Base-by-base conservation (phyloP, 2,797 vertebrate genomes). In the Enteromius thamalakanensis region DNA sequence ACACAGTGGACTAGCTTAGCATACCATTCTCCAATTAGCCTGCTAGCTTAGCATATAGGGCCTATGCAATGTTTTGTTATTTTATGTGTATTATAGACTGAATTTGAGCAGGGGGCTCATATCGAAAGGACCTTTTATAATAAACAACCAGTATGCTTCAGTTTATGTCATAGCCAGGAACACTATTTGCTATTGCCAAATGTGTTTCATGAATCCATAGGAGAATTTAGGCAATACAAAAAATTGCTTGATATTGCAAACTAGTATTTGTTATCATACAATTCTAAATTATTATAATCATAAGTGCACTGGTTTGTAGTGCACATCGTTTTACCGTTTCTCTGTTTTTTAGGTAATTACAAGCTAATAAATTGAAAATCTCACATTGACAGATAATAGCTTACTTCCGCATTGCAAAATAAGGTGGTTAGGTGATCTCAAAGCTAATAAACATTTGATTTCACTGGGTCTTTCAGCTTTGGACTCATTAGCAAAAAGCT, bases 401-500 rank as follows among this genome's bases (percentile, higher is more conserved):
- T 53, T 51, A 10, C 69, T 51, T 72, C 26, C 4, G 0, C 49
- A 19, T 72, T 14, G 19, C 49, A 74, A 55, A 15, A 55, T 37
- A 55, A 75, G 51, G 53, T 37, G 49, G 11, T 14, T 42, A 6
- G 32, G 23, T 53, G 6, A 55, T 76, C 12, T 55, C n/a, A 10
- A 37, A 60, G 32, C n/a, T 60, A 76, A 60, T 45, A 49, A 29
- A 15, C 19, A 29, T 76, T 76, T 29, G 8, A 67, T 79, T 79
- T 79, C 26, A 64, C 8, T 45, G 40, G 17, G 26, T 77, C 15
- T 51, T 68, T 45, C 55, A n/a, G 23, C 34, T 55, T 53, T 76
- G 53, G 71, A 45, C 60, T 45, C 62, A 76, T 76, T 55, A 76
- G 34, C 47, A 67, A 21, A 68, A 75, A 21, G 5, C 62, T 58